phyloP scores from a whole-genome alignment of 2,113 vertebrate genomes.

The Chrysemys picta region DNA sequence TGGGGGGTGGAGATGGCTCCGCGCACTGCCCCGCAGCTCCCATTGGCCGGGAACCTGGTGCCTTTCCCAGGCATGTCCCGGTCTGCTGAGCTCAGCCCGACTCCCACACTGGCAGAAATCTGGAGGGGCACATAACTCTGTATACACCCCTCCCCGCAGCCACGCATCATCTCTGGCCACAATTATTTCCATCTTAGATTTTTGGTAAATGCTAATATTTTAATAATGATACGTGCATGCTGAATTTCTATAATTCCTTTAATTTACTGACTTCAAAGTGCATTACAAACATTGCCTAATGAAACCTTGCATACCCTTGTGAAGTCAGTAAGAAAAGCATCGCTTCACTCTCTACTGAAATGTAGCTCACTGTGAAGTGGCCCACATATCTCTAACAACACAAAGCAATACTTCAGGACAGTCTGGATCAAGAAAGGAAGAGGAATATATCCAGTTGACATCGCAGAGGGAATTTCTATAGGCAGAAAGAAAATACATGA shows the following conservation, averaged over 20 bases:
- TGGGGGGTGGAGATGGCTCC: too few relatives aligned
- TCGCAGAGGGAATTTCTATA: neutral
- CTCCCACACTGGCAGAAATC: neutral
- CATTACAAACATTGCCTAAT: neutral
- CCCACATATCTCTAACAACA: neutral
- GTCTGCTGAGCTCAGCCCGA: neutral
- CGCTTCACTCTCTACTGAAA: neutral
- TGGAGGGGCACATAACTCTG: neutral
- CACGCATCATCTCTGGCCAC: neutral
- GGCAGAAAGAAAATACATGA: neutral
- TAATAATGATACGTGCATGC: neutral
- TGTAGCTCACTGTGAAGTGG: neutral
- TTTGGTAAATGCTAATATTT: neutral
- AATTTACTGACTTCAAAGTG: neutral
- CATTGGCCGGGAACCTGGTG: neutral
- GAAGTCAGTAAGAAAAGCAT: neutral
- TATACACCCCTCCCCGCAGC: neutral
- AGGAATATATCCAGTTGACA: neutral
- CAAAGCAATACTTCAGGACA: neutral
- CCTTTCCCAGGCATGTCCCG: neutral
- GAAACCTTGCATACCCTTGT: neutral
- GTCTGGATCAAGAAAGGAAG: neutral
- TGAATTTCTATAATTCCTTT: neutral
- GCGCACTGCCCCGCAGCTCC: too few relatives aligned
- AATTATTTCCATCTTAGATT: fast-evolving